These are phyloP conservation scores for Cheiracanthium punctorium DNA, from an alignment of 2,888 invertebrate species.

Conservation along the genomic window DNA sequence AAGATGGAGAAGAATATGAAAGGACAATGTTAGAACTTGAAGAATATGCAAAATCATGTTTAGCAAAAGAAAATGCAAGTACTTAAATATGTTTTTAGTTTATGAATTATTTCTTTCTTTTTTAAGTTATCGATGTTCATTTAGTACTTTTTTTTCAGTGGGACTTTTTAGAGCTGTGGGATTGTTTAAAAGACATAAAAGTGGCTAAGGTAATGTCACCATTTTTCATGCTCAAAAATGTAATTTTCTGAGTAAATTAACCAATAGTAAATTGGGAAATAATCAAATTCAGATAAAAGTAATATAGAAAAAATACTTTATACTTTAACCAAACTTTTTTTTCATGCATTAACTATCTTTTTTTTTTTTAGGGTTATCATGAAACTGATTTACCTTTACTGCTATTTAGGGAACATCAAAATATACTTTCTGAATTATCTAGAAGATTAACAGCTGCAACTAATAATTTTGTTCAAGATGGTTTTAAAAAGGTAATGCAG, in stretches of 20 bases:
- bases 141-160: conserved; percentile 8
- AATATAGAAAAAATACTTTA: too few relatives aligned
- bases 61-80: conserved; percentile 15
- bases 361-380: conserved; percentile 36
- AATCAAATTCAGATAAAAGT: too few relatives aligned
- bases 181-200: conserved; percentile 56
- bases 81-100: not conserved
- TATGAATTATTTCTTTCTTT: not conserved
- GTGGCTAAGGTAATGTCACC: conserved; percentile 43
- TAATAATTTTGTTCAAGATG: conserved; percentile 40
- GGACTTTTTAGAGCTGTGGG: conserved; percentile 53
- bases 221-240: not conserved
- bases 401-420: conserved; percentile 39
- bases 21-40: conserved; percentile 29
- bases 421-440: conserved; percentile 25
- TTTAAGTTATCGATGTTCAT: not conserved
- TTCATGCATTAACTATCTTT: too few relatives aligned
- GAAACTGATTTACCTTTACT: conserved; percentile 45
- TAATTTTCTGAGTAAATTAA: not conserved
- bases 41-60: conserved; percentile 30
- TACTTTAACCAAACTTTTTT: too few relatives aligned
- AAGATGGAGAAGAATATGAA: conserved; percentile 39
- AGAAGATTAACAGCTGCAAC: conserved; percentile 34
- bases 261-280: too few relatives aligned
- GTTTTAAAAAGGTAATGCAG: conserved; percentile 32